phyloP scores from a whole-genome alignment of 2,113 vertebrate species.

The Calcarius ornatus region DNA sequence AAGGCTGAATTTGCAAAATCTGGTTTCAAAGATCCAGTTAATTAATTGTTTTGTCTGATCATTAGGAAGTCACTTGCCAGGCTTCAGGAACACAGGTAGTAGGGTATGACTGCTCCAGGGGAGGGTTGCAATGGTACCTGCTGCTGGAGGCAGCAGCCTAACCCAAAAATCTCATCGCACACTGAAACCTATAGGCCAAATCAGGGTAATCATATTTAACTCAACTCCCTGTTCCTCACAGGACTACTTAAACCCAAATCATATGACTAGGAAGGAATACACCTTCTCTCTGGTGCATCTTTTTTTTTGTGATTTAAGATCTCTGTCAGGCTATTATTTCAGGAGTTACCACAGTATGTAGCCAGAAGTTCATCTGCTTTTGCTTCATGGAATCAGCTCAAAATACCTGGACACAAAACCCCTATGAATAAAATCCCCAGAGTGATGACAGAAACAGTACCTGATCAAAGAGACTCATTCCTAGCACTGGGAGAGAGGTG shows the following conservation, averaged over 20 bases:
- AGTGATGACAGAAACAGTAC: slow-evolving; percentile 62
- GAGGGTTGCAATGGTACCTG: background rate
- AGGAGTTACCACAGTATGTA: background rate
- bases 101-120: background rate
- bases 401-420: background rate
- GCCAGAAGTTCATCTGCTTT: background rate
- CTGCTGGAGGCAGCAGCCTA: background rate
- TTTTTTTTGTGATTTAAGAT: background rate
- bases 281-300: background rate
- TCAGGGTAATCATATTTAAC: background rate
- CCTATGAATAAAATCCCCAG: background rate
- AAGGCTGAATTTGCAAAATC: background rate
- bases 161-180: background rate
- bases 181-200: background rate
- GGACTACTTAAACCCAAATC: background rate
- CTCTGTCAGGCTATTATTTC: background rate
- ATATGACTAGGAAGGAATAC: background rate
- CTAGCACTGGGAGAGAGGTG: slow-evolving; percentile 89
- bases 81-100: background rate
- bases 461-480: slow-evolving; percentile 94
- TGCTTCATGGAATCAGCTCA: background rate
- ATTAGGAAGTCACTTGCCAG: background rate
- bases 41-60: background rate
- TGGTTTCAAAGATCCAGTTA: background rate
- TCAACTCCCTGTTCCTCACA: background rate